Base-by-base conservation (phyloP, 2,113 vertebrate genomes). In the Nerophis ophidion region DNA sequence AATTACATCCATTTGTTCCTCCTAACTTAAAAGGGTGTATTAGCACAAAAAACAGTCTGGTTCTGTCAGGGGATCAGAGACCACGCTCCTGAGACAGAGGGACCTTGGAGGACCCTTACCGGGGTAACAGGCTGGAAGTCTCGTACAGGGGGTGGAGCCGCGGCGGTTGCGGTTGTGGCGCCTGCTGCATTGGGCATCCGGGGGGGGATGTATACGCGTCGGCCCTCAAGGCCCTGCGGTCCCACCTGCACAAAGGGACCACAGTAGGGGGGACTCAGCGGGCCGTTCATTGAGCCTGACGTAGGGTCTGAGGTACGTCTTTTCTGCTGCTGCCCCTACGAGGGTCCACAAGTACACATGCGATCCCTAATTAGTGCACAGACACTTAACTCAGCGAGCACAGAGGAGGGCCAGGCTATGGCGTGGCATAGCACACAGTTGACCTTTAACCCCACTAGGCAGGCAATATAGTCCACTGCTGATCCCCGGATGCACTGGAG, bases 121-220 rank as follows among this genome's bases (percentile, higher is more conserved):
- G 88, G 84, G 78, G 79, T 86, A 60, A 89, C 91, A 57, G 92
- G 92, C 66, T 90, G 92, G 51, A 93, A 93, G 79, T 92, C 93
- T 79, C 90, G 83, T 64, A 87, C 74, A 82, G 92, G 86, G 78
- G 75, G 88, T 0, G 52, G 90, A 60, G 80, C 85, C 76, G 79
- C 80, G 48, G 83, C 42, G 50, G 80, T 26, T 26, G 79, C 76
- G 65, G 78, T 75, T 52, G 81, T 38, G 63, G 84, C 73, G 51
- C 78, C 86, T 72, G 84, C 81, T 72, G 84, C 81, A 76, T 88
- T 89, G 0, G 91, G 88, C 85, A 93, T 86, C 70, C 92, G 77
- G 2, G 94, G 92, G 0, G 93, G 92, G 81, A 95, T 95, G 66
- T 92, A 91, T 84, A 95, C 82, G 84, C 93, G 92, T 95, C 95